Conservation (phyloP, 2,113 vertebrate genomes). For the Motacilla tschutschensis region DNA sequence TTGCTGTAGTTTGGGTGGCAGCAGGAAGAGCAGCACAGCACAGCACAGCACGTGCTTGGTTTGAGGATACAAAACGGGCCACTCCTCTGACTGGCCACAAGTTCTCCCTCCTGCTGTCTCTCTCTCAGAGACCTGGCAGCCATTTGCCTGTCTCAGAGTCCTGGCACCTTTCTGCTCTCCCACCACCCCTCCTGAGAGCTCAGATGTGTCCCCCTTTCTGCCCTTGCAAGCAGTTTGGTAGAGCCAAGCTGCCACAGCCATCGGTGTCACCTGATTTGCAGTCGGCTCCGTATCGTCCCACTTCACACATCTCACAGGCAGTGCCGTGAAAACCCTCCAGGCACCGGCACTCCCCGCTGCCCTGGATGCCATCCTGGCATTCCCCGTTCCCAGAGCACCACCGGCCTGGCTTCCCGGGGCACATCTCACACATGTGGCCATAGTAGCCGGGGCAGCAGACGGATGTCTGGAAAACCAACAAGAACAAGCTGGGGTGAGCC, state of each 20-base stretch:
- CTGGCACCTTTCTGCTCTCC: neutral
- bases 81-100: neutral
- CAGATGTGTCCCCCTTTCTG: neutral
- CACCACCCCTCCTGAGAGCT: neutral
- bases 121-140: neutral
- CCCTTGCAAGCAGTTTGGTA: neutral
- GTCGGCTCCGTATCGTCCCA: slow-evolving; percentile 85
- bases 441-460: slow-evolving; percentile 90
- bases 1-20: neutral
- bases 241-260: neutral
- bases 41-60: neutral
- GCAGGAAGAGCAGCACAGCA: neutral
- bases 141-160: neutral
- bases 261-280: slow-evolving; percentile 77
- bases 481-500: neutral
- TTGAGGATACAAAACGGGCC: neutral
- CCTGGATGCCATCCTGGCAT: slow-evolving; percentile 83
- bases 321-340: slow-evolving; percentile 93
- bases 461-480: slow-evolving; percentile 70
- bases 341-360: slow-evolving; percentile 89
- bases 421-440: slow-evolving; percentile 87
- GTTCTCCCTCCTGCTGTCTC: neutral
- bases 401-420: slow-evolving; percentile 80
- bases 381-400: slow-evolving; percentile 87
- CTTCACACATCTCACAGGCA: slow-evolving; percentile 91